phyloP scores from a whole-genome alignment of 1,140 invertebrate species.

The Leucophenga varia region DNA sequence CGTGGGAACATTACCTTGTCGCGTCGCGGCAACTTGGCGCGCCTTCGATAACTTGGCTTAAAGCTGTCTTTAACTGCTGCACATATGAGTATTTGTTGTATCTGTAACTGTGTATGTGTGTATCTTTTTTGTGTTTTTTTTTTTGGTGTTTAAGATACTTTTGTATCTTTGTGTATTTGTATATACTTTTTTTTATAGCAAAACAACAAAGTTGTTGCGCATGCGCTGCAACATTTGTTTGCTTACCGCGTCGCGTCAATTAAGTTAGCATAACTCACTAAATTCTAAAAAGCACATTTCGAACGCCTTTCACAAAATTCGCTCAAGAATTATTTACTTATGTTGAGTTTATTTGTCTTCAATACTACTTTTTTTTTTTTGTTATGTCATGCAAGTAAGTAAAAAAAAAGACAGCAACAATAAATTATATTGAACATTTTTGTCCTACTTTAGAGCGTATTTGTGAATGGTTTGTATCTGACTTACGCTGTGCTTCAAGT shows the following conservation, averaged over 20 bases:
- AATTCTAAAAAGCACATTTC: too few relatives aligned
- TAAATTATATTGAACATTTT: too few relatives aligned
- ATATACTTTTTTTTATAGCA: neutral
- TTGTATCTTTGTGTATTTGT: slow-evolving; percentile 4
- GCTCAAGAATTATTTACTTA: too few relatives aligned
- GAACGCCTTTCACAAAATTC: too few relatives aligned
- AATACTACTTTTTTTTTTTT: slow-evolving; percentile 38
- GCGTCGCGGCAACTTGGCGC: slow-evolving; percentile 41
- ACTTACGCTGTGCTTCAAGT: slow-evolving; percentile 49
- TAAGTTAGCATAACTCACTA: too few relatives aligned
- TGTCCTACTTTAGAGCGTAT: too few relatives aligned
- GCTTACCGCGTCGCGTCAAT: too few relatives aligned
- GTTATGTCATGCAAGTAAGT: neutral
- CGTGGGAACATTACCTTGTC: slow-evolving; percentile 57
- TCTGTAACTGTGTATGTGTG: slow-evolving; percentile 26
- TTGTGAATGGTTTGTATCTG: too few relatives aligned
- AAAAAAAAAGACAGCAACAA: too few relatives aligned
- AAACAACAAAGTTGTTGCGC: slow-evolving; percentile 1
- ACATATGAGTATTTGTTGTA: too few relatives aligned
- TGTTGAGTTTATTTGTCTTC: too few relatives aligned
- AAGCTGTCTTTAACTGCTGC: slow-evolving; percentile 14
- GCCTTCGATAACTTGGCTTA: slow-evolving; percentile 48
- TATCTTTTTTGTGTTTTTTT: slow-evolving; percentile 19
- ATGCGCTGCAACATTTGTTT: neutral
- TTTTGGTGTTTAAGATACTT: slow-evolving; percentile 9